Base-by-base conservation (phyloP, 2,888 invertebrate genomes). In the Acanthosepion pharaonis region DNA sequence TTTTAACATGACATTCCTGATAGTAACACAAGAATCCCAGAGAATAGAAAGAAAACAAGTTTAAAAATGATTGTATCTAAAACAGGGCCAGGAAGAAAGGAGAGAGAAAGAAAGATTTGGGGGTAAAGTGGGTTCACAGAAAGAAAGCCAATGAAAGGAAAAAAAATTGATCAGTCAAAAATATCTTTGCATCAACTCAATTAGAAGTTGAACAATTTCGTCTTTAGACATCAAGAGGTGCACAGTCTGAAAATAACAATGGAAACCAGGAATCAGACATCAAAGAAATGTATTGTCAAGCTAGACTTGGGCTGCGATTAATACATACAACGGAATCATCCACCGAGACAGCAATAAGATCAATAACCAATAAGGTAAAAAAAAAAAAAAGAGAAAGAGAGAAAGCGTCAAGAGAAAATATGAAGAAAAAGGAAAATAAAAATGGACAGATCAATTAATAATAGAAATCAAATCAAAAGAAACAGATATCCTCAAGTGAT, bases 241-340 rank as follows among this genome's bases (percentile, higher is more conserved):
- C 78, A 78, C 78, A n/a, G 78, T 78, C 78, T 78, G 78, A 78
- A 78, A 78, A 78, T 78, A 78, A 78, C 78, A 78, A 78, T n/a
- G 78, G 33, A 78, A 78, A 78, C n/a, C 78, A 78, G n/a, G 78
- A 78, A 78, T 78, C 78, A n/a, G n/a, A 78, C 78, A 78, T 78
- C 78, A 78, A 78, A 78, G 78, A 15, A 33, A 18, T 9, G 78
- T n/a, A 78, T 78, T 78, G 78, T 78, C 78, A 78, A 78, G 78
- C 15, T n/a, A 78, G 78, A 78, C 78, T 78, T 78, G 78, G 9
- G 78, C 78, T 78, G 2, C n/a, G 15, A 78, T 78, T 78, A 33
- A 78, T 78, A 33, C 78, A 78, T 78, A 78, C 78, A 78, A 33
- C 15, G 8, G n/a, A 78, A 11, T 78, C 33, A 59, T 59, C 59